Conservation (phyloP, 2,888 invertebrate genomes). For the Diaphora mendica region DNA sequence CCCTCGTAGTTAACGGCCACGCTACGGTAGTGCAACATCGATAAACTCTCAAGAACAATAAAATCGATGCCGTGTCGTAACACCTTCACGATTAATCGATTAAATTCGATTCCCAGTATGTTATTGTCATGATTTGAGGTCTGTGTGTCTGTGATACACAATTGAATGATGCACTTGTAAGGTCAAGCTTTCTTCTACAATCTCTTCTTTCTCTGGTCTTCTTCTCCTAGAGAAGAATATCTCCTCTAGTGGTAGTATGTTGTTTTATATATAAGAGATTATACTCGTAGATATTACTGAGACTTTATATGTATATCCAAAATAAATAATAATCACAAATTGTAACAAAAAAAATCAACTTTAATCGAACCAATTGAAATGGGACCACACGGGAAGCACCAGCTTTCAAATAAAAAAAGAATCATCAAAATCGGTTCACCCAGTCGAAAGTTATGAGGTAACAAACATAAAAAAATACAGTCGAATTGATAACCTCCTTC, state of each 20-base stretch:
- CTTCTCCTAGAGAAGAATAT: background rate
- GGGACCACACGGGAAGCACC: no score
- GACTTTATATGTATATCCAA: no score
- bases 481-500: no score
- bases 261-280: no score
- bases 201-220: background rate
- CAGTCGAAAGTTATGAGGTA: no score
- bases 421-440: no score
- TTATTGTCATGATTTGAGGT: conserved; percentile 33
- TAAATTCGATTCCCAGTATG: conserved; percentile 36
- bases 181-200: background rate
- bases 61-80: conserved; percentile 46
- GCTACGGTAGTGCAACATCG: conserved; percentile 36
- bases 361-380: no score
- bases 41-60: conserved; percentile 39
- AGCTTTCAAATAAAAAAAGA: no score
- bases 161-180: background rate
- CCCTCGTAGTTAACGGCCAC: conserved; percentile 21
- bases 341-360: no score
- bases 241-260: background rate
- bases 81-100: conserved; percentile 47
- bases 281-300: no score
- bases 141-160: conserved; percentile 21
- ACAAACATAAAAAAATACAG: no score
- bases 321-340: no score